These are phyloP conservation scores for Daboia siamensis DNA, from an alignment of 2,113 vertebrate genomes.

Conservation along the genomic window DNA sequence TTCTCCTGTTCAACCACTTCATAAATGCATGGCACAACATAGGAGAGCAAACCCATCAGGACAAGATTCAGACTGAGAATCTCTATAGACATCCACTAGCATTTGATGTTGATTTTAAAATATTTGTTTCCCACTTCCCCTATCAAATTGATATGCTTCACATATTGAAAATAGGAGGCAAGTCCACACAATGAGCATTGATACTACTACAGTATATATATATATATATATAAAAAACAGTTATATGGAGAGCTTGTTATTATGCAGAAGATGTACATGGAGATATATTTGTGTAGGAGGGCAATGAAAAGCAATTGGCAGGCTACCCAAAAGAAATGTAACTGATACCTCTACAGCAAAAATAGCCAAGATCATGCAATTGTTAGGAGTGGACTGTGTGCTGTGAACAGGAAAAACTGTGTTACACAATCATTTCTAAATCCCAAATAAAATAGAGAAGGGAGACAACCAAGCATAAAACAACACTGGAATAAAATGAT, in stretches of 20 bases:
- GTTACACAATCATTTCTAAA: neutral
- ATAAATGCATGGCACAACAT: no score
- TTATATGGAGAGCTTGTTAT: neutral
- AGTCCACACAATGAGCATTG: neutral
- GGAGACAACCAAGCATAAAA: neutral
- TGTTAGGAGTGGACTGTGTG: neutral
- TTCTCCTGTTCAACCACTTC: no score
- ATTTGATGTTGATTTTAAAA: neutral
- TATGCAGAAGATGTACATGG: neutral
- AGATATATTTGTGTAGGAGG: neutral
- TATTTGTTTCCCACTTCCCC: neutral
- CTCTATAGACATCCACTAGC: neutral
- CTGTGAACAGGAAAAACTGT: neutral
- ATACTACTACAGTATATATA: neutral
- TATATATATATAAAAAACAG: neutral
- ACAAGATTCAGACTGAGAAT: no score
- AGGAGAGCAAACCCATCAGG: no score
- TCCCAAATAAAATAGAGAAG: neutral
- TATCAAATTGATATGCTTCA: constrained; percentile 9
- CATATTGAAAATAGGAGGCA: constrained; percentile 4
- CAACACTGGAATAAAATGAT: neutral
- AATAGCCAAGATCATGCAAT: neutral
- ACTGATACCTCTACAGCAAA: neutral
- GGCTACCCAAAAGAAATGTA: neutral
- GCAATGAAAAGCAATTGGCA: neutral